phyloP scores from a whole-genome alignment of 2,113 vertebrate genomes.

The Dunckerocampus dactyliophorus region DNA sequence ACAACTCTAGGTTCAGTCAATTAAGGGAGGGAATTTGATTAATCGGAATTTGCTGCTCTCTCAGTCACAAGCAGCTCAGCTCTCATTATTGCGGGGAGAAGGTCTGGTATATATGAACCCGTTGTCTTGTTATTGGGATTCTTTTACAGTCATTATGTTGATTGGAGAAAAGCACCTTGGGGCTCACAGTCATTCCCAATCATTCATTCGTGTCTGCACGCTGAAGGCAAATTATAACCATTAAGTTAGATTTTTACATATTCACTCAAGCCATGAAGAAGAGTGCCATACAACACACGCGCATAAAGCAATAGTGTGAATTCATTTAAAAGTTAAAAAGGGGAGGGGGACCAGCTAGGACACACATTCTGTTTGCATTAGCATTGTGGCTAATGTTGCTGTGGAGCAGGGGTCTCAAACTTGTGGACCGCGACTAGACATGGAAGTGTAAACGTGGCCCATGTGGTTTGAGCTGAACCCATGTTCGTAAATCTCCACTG shows the following conservation, averaged over 20 bases:
- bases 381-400: too few relatives aligned
- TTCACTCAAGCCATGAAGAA: slow-evolving; percentile 2
- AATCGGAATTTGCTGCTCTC: slow-evolving; percentile 12
- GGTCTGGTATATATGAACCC: neutral
- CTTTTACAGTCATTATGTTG: slow-evolving; percentile 8
- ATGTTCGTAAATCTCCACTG: too few relatives aligned
- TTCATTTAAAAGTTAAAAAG: too few relatives aligned
- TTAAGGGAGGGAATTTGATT: slow-evolving; percentile 11
- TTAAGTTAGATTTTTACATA: slow-evolving; percentile 5
- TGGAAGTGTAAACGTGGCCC: too few relatives aligned
- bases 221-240: neutral
- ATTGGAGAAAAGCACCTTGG: neutral
- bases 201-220: neutral
- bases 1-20: slow-evolving; percentile 20
- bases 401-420: too few relatives aligned
- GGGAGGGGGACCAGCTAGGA: too few relatives aligned
- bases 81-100: slow-evolving; percentile 1
- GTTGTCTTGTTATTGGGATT: slow-evolving; percentile 2
- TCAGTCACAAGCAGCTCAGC: slow-evolving; percentile 9
- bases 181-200: neutral
- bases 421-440: too few relatives aligned
- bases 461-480: too few relatives aligned
- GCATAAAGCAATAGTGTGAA: neutral
- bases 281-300: neutral
- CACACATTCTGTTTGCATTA: too few relatives aligned